phyloP scores from a whole-genome alignment of 2,797 vertebrate genomes.

The Argya squamiceps region DNA sequence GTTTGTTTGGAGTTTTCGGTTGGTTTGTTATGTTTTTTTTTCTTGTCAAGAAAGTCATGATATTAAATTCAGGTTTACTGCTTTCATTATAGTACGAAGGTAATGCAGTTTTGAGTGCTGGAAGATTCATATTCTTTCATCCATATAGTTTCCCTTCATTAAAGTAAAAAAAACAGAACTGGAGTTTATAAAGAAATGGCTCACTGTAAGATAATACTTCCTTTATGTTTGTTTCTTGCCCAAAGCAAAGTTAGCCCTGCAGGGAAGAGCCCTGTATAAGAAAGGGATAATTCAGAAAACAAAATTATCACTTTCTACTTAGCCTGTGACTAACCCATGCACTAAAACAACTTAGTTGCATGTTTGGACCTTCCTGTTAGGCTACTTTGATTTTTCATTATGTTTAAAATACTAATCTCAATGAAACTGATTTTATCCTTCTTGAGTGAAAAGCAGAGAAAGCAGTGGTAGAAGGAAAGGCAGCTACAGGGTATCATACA shows the following conservation, averaged over 20 bases:
- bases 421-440: background rate
- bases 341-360: background rate
- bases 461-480: background rate
- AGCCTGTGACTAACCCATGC: background rate
- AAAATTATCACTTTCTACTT: background rate
- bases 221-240: background rate
- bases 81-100: background rate
- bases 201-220: background rate
- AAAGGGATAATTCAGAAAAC: background rate
- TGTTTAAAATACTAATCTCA: background rate
- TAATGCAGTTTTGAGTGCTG: background rate
- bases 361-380: background rate
- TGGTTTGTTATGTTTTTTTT: rapidly evolving
- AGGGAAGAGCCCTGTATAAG: background rate
- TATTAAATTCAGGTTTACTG: background rate
- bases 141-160: background rate
- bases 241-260: background rate
- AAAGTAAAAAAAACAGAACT: background rate
- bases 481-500: background rate
- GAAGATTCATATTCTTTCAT: background rate
- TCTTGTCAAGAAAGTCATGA: background rate
- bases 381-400: background rate
- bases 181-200: background rate
- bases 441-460: background rate
- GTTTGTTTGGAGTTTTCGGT: background rate